Conservation (phyloP, 2,888 invertebrate genomes). For the Tinea pellionella region DNA sequence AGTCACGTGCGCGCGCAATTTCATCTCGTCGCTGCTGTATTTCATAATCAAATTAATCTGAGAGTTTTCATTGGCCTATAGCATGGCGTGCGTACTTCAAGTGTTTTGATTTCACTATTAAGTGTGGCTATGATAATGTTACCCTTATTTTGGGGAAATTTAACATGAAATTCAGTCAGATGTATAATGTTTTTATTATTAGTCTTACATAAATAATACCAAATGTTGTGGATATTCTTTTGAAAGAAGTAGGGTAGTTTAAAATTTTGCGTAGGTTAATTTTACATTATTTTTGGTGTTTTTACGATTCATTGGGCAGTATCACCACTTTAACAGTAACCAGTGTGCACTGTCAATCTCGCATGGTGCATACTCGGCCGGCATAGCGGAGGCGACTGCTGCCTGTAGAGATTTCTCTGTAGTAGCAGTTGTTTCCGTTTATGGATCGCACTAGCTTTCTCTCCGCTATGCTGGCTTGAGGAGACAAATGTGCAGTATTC, state of each 20-base stretch:
- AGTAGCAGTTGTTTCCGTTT: no score
- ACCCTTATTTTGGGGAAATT: not conserved
- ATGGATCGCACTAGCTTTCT: no score
- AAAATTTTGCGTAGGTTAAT: no score
- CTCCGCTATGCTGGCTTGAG: no score
- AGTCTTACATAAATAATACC: not conserved
- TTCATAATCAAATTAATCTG: constrained; percentile 7
- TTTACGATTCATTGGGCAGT: no score
- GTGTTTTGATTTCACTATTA: constrained; percentile 3
- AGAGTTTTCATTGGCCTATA: constrained; percentile 7
- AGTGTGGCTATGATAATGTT: not conserved
- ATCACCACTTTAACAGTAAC: no score
- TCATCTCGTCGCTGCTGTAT: not conserved
- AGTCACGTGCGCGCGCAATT: constrained; percentile 10
- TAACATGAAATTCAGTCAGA: not conserved
- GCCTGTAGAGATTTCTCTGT: no score
- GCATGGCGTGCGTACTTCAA: constrained; percentile 1
- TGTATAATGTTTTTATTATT: not conserved
- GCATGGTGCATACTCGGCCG: no score
- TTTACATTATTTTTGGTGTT: no score
- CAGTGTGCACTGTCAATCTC: no score
- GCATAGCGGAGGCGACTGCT: no score
- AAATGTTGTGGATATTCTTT: not conserved
- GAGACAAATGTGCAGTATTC: no score
- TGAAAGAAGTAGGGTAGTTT: not conserved